Evolutionary conservation across 1,140 invertebrate genomes (phyloP).

Genomic region (Bombus ignitus): DNA sequence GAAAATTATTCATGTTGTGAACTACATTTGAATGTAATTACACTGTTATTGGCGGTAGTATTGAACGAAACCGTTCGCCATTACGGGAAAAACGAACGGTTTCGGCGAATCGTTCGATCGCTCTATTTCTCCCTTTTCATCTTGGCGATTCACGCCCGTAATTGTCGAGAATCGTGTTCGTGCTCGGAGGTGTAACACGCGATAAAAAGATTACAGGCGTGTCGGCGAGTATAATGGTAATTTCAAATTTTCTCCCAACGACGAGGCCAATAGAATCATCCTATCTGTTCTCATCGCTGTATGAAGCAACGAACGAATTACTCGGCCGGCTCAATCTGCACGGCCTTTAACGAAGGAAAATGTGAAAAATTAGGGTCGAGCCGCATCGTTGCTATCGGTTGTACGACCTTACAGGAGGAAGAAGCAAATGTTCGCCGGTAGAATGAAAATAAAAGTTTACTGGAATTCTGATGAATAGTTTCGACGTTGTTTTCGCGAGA

Average conservation of each 20-base stretch:
- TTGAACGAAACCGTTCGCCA: background rate
- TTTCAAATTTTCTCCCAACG: background rate
- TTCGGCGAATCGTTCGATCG: background rate
- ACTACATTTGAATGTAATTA: background rate
- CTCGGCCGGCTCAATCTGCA: constrained; percentile 12
- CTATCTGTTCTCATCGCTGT: constrained; percentile 3
- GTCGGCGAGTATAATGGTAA: background rate
- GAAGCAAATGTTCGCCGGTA: background rate
- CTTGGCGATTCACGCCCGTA: background rate
- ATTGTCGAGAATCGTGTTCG: background rate
- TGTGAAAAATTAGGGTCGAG: constrained; percentile 28
- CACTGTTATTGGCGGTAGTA: background rate
- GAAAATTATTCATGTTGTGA: background rate
- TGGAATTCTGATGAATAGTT: background rate
- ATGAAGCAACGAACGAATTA: background rate
- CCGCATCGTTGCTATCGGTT: background rate
- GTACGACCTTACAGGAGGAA: background rate
- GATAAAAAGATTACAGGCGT: constrained; percentile 2
- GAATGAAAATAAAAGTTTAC: constrained; percentile 45
- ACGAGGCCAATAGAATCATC: background rate
- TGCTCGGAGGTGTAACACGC: background rate
- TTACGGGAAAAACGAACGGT: background rate
- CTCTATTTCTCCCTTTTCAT: background rate
- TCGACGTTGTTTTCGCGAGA: background rate
- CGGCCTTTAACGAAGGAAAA: constrained; percentile 37